Evolutionary conservation across 2,797 vertebrate genomes (phyloP), one percentile per base, ranked within the genome.

Genomic region (Eleutherodactylus coqui): DNA sequence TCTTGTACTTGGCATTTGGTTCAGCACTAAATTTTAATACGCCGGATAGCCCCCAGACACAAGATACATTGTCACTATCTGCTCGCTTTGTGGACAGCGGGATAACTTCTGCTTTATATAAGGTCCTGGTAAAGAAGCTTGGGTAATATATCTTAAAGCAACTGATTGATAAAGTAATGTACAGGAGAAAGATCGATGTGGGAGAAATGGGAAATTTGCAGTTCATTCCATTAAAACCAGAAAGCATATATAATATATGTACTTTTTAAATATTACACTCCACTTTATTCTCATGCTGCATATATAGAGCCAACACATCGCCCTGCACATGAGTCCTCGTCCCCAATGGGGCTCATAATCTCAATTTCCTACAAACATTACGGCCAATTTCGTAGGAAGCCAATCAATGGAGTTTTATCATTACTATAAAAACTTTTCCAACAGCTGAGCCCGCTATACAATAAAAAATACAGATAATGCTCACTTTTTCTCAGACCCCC

Each of bases 1-100:
- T 84, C 53, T 79, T 79, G 60, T 84, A 62, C 86, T 84, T 84
- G 82, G 21, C 55, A 80, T 87, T 87, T 79, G 53, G 51, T 75
- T 79, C 64, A 47, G 69, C 81, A 73, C 75, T 49, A 73, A 79
- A 87, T 84, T 75, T 80, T 79, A 87, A 87, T 79, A 72, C 75
- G 51, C 45, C 73, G 14, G 32, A 75, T 87, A 73, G 81, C 81
- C 81, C 24, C 21, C 67, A 53, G 84, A 67, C 78, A 86, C 11
- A n/a, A 62, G 21, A 47, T 75, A 75, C 55, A 49, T 17, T 64
- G 41, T 51, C 32, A 64, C 53, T 34, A 73, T 36, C 4, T 67
- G 38, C 41, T 75, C 32, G 14, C 77, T 86, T 62, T 36, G 29
- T 49, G 53, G 69, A 72, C 77, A 81, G 69, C 41, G 53, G 73